Evolutionary conservation across 2,888 invertebrate species (phyloP), one percentile per base, ranked within the genome.

Genomic region (Caenorhabditis sp.): DNA sequence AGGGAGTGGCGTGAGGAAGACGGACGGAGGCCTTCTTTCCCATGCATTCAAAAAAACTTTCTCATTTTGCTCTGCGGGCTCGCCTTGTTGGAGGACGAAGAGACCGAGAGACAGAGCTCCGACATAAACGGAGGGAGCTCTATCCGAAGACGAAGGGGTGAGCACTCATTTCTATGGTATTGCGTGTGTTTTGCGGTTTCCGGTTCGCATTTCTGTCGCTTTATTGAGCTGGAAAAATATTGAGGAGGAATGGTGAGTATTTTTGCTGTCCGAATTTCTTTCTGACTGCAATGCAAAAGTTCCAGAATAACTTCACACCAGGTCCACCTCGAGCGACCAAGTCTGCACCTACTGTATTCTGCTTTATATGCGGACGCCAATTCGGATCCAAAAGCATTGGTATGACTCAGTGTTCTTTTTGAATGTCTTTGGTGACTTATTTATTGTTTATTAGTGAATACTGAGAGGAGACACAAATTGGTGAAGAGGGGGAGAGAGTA

Each of bases 331-430:
- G 87, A 51, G 91, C 91, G 24, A 88, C 90, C 0, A 72, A 82
- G 19, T 86, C 91, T n/a, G 92, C 93, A 5, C 92, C 91, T 12
- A 92, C 93, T 14, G 92, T 93, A 51, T 92, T 93, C 80, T 95
- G 95, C 90, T 94, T 94, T 91, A 94, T 95, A 87, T 95, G 95
- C 89, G 94, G 95, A 2, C 93, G 94, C 63, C 94, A 94, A 89
- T 95, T 95, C 90, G 95, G 95, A 38, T 93, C 94, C 1, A 94
- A 94, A 88, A 95, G 95, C 61, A 91, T 90, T 26, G 85, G 87
- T 86, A 59, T 22, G 84, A 61, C 14, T 24, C 35, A 12, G 28
- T 16, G 26, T 58, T 63, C 8, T 47, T 47, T 1, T n/a, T n/a
- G n/a, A n/a, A n/a, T n/a, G n/a, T n/a, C n/a, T n/a, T n/a, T n/a